These are phyloP conservation scores for Coracopsis vasa DNA, from an alignment of 2,113 vertebrate genomes.

Conservation along the genomic window DNA sequence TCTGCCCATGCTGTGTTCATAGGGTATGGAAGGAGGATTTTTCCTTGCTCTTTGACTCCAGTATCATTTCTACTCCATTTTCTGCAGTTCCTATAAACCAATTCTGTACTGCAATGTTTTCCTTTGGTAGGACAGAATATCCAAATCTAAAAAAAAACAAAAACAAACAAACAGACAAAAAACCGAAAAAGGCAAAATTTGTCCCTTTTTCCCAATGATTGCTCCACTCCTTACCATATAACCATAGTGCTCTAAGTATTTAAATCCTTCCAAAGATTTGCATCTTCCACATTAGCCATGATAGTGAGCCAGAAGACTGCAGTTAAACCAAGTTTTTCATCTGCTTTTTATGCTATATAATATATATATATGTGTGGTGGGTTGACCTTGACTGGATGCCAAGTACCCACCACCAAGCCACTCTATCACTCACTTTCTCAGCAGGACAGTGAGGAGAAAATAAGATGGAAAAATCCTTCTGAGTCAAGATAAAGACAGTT, in stretches of 20 bases:
- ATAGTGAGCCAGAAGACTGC: background rate
- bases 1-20: background rate
- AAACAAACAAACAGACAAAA: no score
- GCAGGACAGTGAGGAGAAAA: background rate
- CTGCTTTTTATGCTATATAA: background rate
- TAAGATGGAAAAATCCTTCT: background rate
- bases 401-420: background rate
- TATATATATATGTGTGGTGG: background rate
- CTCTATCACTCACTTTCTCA: background rate
- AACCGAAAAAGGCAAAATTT: background rate
- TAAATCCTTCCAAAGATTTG: background rate
- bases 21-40: background rate
- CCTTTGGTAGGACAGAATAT: background rate
- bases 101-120: background rate
- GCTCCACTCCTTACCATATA: background rate
- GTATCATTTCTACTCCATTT: background rate
- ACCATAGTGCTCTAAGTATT: background rate
- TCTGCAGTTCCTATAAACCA: background rate
- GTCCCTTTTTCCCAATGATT: background rate
- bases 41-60: background rate
- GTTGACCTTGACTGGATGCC: background rate
- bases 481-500: background rate
- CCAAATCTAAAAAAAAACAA: background rate
- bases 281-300: background rate
- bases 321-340: background rate